phyloP scores from a whole-genome alignment of 2,113 vertebrate genomes.

The Cricetomys ansorgei region DNA sequence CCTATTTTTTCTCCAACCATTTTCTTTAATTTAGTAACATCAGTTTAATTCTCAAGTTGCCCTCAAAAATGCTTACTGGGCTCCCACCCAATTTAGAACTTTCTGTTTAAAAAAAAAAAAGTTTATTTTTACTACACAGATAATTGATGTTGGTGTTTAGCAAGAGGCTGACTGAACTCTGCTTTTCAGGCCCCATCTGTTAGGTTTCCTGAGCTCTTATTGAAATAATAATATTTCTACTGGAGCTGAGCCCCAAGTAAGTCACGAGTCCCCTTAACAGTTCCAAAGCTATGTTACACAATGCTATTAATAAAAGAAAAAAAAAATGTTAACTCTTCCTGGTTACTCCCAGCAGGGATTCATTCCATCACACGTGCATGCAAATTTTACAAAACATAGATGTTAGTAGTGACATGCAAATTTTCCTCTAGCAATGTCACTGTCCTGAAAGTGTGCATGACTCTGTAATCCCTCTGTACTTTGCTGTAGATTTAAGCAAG shows the following conservation, averaged over 20 bases:
- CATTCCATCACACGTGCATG: not conserved
- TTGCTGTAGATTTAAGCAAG: not conserved
- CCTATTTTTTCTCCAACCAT: not conserved
- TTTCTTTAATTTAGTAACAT: not conserved
- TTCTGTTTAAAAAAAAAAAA: slow-evolving; percentile 15
- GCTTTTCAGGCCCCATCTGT: not conserved
- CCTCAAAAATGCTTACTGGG: not conserved
- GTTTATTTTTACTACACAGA: slow-evolving; percentile 8
- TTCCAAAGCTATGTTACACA: slow-evolving; percentile 9
- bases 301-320: not conserved
- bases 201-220: not conserved
- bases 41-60: slow-evolving; percentile 5
- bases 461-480: not conserved
- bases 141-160: not conserved
- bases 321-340: not conserved
- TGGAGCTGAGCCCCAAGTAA: not conserved
- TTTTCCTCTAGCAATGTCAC: not conserved
- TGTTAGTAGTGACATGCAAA: not conserved
- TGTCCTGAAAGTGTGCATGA: not conserved
- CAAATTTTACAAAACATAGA: not conserved
- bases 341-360: not conserved
- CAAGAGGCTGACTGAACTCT: not conserved
- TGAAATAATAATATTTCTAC: not conserved
- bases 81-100: not conserved
- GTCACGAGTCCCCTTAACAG: not conserved